Percentiles rank a stretch among this genome's conserved stretches.
Evolutionary conservation across 2,888 invertebrate genomes (phyloP).

Genomic region (Dryobotodes eremita): DNA sequence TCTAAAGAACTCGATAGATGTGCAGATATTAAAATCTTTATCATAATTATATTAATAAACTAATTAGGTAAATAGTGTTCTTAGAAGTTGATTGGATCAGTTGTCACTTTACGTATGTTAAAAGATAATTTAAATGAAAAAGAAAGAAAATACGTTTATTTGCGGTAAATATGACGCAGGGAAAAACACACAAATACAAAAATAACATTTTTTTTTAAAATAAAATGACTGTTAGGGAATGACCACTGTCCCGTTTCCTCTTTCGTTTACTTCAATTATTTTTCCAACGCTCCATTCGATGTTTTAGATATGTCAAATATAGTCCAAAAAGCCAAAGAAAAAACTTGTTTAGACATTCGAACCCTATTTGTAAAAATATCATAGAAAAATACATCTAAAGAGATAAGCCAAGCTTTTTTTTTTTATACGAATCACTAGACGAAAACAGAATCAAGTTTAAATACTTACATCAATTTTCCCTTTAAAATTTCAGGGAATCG

Average conservation of each 20-base stretch:
- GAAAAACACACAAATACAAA: too few species aligned
- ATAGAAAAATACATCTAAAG: neutral
- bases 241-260: neutral
- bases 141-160: too few species aligned
- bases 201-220: too few species aligned
- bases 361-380: neutral
- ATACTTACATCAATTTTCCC: neutral
- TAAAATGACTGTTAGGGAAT: neutral
- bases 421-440: neutral
- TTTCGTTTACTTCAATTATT: neutral
- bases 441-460: neutral
- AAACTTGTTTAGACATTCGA: neutral
- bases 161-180: too few species aligned
- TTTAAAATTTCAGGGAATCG: slow-evolving; percentile 76
- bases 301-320: neutral
- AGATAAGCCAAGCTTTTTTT: neutral
- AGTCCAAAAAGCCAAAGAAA: neutral
- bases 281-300: slow-evolving; percentile 40
- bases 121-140: neutral
- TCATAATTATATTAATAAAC: slow-evolving; percentile 2
- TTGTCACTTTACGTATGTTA: neutral
- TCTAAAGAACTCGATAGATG: neutral
- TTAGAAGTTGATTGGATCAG: slow-evolving; percentile 12
- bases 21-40: neutral
- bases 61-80: slow-evolving; percentile 5